These are phyloP conservation scores for Petrocephalus zakoni DNA, from an alignment of 2,113 vertebrate genomes.

Conservation along the genomic window DNA sequence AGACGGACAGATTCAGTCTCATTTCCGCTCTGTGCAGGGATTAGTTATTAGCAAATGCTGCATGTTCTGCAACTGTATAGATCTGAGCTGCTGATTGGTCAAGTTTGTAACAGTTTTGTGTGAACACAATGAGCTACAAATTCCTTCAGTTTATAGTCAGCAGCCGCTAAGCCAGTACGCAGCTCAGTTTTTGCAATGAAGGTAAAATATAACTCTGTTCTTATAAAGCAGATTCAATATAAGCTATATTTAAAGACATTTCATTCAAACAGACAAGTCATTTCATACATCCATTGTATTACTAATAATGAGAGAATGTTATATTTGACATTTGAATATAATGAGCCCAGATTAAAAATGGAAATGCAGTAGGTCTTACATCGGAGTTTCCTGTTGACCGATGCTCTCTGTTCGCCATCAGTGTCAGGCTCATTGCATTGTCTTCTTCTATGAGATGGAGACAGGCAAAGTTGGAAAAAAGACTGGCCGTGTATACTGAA, in stretches of 20 bases:
- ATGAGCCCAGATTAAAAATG: not conserved
- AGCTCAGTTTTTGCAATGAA: not conserved
- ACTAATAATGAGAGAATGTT: not conserved
- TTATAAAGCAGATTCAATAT: not conserved
- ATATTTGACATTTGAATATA: not conserved
- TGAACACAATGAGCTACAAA: not conserved
- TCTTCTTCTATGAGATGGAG: not conserved
- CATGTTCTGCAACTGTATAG: not conserved
- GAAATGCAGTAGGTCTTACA: not conserved
- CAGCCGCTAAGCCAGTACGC: not conserved
- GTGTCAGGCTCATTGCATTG: not conserved
- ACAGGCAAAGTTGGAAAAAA: not conserved
- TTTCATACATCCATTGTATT: not conserved
- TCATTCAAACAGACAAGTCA: not conserved
- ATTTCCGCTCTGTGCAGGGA: conserved; percentile 7
- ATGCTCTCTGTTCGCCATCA: not conserved
- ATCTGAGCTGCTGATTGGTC: not conserved
- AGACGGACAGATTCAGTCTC: conserved; percentile 3
- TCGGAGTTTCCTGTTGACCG: not conserved
- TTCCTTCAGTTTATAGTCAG: not conserved
- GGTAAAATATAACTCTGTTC: not conserved
- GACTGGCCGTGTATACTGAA: not conserved
- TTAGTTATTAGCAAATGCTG: not conserved
- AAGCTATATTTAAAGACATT: not conserved
- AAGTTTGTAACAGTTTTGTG: not conserved